Conservation (phyloP, 2,113 vertebrate genomes). For the Oryzias melastigma region DNA sequence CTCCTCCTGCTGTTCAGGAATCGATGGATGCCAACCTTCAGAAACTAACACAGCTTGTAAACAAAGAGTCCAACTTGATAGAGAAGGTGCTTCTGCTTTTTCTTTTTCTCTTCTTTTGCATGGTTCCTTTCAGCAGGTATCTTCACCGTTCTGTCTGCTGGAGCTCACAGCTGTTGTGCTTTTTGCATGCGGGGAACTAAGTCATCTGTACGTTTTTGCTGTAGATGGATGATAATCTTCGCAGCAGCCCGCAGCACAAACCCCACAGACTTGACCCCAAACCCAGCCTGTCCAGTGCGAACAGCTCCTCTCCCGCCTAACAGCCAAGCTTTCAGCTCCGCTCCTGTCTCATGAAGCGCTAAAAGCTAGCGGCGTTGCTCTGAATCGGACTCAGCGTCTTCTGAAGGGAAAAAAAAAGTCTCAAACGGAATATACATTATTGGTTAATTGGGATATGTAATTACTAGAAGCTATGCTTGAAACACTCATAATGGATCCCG, state of each 20-base stretch:
- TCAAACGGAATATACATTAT: constrained; percentile 16
- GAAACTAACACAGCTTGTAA: constrained; percentile 99
- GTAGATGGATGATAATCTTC: constrained; percentile 98
- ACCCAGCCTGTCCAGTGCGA: constrained; percentile 76
- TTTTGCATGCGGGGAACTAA: not conserved
- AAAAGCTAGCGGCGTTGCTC: constrained; percentile 21
- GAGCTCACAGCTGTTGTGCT: not conserved
- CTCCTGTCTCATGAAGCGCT: constrained; percentile 9
- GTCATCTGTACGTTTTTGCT: constrained; percentile 56
- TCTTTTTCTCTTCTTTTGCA: constrained; percentile 57
- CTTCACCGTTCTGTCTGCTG: not conserved
- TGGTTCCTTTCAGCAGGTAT: constrained; percentile 32
- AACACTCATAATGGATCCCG: constrained; percentile 50
- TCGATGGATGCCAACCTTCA: constrained; percentile 93
- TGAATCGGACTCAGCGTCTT: constrained; percentile 15
- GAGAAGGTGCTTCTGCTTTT: constrained; percentile 90
- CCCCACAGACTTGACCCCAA: constrained; percentile 84
- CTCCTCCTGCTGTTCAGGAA: constrained; percentile 84
- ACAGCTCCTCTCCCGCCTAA: constrained; percentile 80
- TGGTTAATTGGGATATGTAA: constrained; percentile 20
- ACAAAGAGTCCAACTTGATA: constrained; percentile 99
- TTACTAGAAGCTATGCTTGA: constrained; percentile 36
- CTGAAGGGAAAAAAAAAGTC: not conserved
- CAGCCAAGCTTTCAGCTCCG: constrained; percentile 40
- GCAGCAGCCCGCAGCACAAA: constrained; percentile 93